These are phyloP conservation scores for Pterocles burchelli DNA, from an alignment of 2,113 vertebrate species.

Conservation along the genomic window DNA sequence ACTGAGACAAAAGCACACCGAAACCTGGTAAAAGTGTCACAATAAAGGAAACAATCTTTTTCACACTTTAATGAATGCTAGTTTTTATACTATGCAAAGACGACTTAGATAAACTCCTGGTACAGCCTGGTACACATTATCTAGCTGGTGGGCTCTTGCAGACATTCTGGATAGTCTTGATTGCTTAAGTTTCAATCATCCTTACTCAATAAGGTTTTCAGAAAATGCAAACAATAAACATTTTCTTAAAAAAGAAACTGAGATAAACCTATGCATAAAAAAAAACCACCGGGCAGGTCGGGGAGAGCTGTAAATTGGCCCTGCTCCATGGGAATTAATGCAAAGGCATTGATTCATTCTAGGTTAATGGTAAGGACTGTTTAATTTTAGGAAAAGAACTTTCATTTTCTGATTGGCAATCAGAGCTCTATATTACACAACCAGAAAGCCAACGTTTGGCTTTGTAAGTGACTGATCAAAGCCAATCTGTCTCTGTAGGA, in stretches of 20 bases:
- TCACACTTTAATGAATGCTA: neutral
- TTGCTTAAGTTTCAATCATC: neutral
- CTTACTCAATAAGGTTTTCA: neutral
- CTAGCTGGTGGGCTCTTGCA: neutral
- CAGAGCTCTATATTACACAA: neutral
- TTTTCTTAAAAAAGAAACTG: neutral
- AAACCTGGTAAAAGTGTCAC: neutral
- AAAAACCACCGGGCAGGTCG: neutral
- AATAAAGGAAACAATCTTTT: neutral
- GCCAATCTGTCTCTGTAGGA: neutral
- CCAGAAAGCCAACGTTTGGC: neutral
- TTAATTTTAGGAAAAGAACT: slow-evolving; percentile 7
- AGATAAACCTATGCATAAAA: neutral
- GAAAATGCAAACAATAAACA: neutral
- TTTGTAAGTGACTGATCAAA: neutral
- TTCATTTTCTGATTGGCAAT: slow-evolving; percentile 16
- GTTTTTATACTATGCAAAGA: neutral
- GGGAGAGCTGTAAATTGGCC: neutral
- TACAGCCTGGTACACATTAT: neutral
- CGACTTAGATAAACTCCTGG: neutral
- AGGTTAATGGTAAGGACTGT: neutral
- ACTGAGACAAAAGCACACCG: neutral
- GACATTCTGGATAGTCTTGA: neutral
- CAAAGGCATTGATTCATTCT: slow-evolving; percentile 19
- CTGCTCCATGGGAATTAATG: neutral